A percentile compares a stretch with the other conserved stretches of the same genome.
Evolutionary conservation across 2,113 vertebrate genomes (phyloP).

Genomic region (Oxygymnocypris stewartii): DNA sequence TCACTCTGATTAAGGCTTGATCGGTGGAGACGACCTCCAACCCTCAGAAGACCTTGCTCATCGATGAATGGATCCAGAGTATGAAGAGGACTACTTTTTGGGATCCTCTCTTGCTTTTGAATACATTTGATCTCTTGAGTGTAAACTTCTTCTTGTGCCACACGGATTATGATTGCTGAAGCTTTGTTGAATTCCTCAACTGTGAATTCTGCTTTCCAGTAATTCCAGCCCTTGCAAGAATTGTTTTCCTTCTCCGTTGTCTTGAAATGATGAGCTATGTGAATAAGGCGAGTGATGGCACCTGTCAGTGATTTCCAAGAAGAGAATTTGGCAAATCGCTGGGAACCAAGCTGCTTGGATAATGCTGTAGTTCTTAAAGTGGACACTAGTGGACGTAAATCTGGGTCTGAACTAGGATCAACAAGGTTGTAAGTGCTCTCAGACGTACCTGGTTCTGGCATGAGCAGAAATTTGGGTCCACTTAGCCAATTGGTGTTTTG

Average conservation of each 20-base stretch:
- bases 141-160: too few relatives aligned
- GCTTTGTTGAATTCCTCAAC: too few relatives aligned
- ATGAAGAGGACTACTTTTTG: slow-evolving; percentile 36
- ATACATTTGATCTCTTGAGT: slow-evolving; percentile 38
- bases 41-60: slow-evolving; percentile 28
- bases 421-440: slow-evolving; percentile 15
- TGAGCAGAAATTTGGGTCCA: slow-evolving; percentile 39
- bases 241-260: too few relatives aligned
- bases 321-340: slow-evolving; percentile 35
- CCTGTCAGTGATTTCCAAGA: too few relatives aligned
- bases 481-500: slow-evolving; percentile 45
- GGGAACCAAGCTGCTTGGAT: slow-evolving; percentile 18
- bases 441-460: background rate
- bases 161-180: too few relatives aligned
- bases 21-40: slow-evolving; percentile 16
- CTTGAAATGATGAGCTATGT: too few relatives aligned
- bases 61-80: slow-evolving; percentile 45
- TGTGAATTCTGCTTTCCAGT: too few relatives aligned
- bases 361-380: background rate
- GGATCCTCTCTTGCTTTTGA: slow-evolving; percentile 21
- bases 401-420: slow-evolving; percentile 35
- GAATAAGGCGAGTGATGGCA: too few relatives aligned
- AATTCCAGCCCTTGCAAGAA: too few relatives aligned
- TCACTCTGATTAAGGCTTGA: slow-evolving; percentile 17
- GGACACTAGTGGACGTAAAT: slow-evolving; percentile 29